Percentiles rank a stretch among this genome's conserved stretches.
These are phyloP conservation scores for Gymnocypris eckloni DNA, from an alignment of 2,797 vertebrate genomes.

Conservation along the genomic window DNA sequence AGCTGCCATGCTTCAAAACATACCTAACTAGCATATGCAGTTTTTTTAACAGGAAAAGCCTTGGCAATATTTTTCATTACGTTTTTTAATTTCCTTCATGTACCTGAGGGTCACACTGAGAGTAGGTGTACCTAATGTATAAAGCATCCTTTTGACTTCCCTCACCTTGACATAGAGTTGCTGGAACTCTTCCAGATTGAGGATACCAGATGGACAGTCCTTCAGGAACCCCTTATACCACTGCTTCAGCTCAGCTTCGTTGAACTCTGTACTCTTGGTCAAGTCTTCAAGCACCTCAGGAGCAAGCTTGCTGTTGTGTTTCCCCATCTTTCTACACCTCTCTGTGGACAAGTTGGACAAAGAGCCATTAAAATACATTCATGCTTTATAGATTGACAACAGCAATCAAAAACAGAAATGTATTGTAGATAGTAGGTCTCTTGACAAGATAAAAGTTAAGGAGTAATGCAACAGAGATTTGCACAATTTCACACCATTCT, in stretches of 20 bases:
- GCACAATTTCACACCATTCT: background rate
- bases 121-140: background rate
- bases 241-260: slow-evolving; percentile 96
- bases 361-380: slow-evolving; percentile 15
- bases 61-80: background rate
- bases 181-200: slow-evolving; percentile 98
- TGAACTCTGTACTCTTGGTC: slow-evolving; percentile 95
- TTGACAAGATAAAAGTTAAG: background rate
- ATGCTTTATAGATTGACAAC: slow-evolving; percentile 3
- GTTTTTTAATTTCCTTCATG: background rate
- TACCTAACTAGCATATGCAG: background rate
- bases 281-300: slow-evolving; percentile 96
- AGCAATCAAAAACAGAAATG: slow-evolving; percentile 12
- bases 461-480: background rate
- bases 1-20: background rate
- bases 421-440: background rate
- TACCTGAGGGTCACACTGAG: background rate
- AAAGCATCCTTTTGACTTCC: background rate
- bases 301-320: slow-evolving; percentile 97
- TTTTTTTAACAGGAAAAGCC: too few species aligned
- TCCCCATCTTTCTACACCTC: slow-evolving; percentile 86
- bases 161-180: slow-evolving; percentile 97
- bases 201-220: slow-evolving; percentile 95
- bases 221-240: slow-evolving; percentile 99
- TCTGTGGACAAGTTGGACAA: slow-evolving; percentile 45